Evolutionary conservation across 2,797 vertebrate species (phyloP).

Genomic region (Psittacula echo): DNA sequence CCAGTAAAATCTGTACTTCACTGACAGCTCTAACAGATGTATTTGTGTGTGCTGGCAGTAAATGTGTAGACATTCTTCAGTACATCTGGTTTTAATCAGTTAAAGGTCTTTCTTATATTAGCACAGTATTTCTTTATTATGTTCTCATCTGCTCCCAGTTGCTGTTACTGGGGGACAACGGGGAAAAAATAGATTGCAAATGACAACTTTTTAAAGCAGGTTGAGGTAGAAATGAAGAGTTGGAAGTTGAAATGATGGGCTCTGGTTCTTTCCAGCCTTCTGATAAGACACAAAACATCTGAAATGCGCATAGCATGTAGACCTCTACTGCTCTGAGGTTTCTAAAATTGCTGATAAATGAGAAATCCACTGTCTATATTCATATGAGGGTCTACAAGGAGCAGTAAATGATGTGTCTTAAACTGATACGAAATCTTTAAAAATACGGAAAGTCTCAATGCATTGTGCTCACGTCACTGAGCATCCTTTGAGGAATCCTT

Average conservation of each 20-base stretch:
- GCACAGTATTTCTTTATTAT: neutral
- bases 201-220: neutral
- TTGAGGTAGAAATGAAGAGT: neutral
- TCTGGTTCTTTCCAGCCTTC: neutral
- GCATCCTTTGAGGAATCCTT: neutral
- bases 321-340: too few species aligned
- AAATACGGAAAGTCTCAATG: neutral
- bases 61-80: neutral
- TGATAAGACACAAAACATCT: neutral
- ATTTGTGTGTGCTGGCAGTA: neutral
- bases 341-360: neutral
- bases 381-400: neutral
- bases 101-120: neutral
- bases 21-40: neutral
- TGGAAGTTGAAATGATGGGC: neutral
- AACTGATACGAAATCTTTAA: neutral
- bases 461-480: neutral
- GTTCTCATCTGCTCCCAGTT: neutral
- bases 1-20: neutral
- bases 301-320: neutral
- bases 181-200: neutral
- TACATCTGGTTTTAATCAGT: slow-evolving; percentile 21
- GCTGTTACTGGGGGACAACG: neutral
- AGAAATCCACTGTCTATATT: neutral
- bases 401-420: neutral